Percentiles rank a stretch among this genome's conserved stretches.
These are phyloP conservation scores for Paragorgia papillata DNA, from an alignment of 92 coral and sea anemone species.

Conservation along the genomic window DNA sequence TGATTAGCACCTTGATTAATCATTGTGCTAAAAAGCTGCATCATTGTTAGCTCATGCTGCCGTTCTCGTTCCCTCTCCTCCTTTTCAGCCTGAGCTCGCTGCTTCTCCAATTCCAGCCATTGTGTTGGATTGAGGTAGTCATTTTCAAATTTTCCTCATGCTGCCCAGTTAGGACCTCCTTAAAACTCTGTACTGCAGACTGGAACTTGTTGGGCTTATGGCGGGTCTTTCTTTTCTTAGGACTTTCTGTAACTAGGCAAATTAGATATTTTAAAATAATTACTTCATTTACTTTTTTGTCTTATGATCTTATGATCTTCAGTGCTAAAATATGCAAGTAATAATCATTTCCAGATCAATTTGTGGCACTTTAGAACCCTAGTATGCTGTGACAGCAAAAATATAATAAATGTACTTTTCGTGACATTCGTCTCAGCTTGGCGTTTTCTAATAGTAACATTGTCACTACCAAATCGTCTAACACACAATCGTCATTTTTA, in stretches of 20 bases:
- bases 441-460: too few relatives aligned
- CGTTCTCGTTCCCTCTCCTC: conserved; percentile 27
- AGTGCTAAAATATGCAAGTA: neutral
- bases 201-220: conserved; percentile 18
- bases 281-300: neutral
- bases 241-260: neutral
- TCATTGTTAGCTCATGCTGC: conserved; percentile 17
- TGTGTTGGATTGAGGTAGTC: conserved; percentile 26
- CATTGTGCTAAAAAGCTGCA: conserved; percentile 29
- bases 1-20: neutral
- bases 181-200: conserved; percentile 22
- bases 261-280: neutral
- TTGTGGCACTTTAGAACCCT: neutral
- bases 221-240: conserved; percentile 18
- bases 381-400: too few relatives aligned
- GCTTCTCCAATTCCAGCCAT: conserved; percentile 28
- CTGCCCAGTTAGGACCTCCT: conserved; percentile 24
- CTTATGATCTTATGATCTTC: neutral
- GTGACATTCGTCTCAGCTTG: too few relatives aligned
- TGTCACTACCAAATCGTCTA: too few relatives aligned
- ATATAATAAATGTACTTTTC: too few relatives aligned
- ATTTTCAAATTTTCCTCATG: conserved; percentile 11
- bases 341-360: neutral
- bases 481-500: too few relatives aligned
- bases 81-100: neutral